These are phyloP conservation scores for Epizoanthus rinbou DNA, from an alignment of 92 coral and sea anemone genomes.

Conservation along the genomic window DNA sequence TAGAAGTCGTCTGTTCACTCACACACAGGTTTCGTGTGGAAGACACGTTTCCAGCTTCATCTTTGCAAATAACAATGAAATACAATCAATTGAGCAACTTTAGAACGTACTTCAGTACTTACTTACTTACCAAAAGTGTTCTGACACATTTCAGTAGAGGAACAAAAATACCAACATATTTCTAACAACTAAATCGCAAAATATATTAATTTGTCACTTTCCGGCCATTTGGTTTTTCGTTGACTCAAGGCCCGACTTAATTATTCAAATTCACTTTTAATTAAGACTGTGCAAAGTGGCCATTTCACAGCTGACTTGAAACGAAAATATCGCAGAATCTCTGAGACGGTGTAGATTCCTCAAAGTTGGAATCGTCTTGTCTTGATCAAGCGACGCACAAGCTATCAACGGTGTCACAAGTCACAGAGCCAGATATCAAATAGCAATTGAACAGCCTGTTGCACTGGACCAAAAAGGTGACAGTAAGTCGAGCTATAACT, in stretches of 20 bases:
- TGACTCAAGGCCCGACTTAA: conserved; percentile 18
- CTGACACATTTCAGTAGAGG: background rate
- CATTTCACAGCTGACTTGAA: background rate
- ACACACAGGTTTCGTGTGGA: background rate
- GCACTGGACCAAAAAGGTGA: too few relatives aligned
- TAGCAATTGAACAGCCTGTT: too few relatives aligned
- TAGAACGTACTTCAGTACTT: too few relatives aligned
- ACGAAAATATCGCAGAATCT: background rate
- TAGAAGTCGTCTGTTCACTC: background rate
- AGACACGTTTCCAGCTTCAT: background rate
- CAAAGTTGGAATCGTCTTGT: background rate
- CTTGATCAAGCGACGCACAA: background rate
- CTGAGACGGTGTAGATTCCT: too few relatives aligned
- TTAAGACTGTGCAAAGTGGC: background rate
- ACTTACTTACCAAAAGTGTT: background rate
- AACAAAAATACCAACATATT: background rate
- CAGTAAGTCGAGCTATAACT: too few relatives aligned
- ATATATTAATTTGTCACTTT: conserved; percentile 11
- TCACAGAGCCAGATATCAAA: too few relatives aligned
- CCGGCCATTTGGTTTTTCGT: background rate
- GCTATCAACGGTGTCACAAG: too few relatives aligned
- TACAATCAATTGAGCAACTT: background rate
- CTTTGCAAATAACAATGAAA: background rate
- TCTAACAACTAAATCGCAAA: conserved; percentile 8
- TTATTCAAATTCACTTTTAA: background rate